These are phyloP conservation scores for Laupala kohalensis DNA, from an alignment of 1,140 invertebrate species.

Conservation along the genomic window DNA sequence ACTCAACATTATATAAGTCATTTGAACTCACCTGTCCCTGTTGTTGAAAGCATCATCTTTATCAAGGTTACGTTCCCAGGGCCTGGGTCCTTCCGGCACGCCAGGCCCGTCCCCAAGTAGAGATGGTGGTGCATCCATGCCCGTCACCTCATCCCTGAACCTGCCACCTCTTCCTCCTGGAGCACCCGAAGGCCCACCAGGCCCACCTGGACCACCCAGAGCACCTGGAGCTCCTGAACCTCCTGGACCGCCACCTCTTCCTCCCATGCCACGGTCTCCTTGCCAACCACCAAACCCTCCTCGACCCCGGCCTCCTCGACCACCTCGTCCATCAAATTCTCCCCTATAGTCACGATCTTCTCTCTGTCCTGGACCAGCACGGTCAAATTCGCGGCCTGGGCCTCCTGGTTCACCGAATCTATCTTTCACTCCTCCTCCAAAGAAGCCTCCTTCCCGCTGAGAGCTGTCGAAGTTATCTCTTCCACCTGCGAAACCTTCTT, in stretches of 20 bases:
- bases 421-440: not conserved
- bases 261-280: not conserved
- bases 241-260: not conserved
- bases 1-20: no score
- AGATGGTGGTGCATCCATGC: not conserved
- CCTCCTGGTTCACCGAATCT: not conserved
- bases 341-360: not conserved
- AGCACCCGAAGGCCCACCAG: no score
- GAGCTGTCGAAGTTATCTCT: slow-evolving; percentile 3
- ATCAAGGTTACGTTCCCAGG: not conserved
- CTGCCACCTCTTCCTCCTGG: not conserved
- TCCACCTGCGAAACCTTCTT: not conserved
- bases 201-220: no score
- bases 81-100: not conserved
- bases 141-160: not conserved
- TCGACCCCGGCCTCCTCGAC: not conserved
- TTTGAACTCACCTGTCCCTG: no score
- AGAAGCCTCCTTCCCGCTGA: slow-evolving; percentile 3
- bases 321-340: not conserved
- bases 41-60: not conserved
- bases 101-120: not conserved
- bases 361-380: not conserved
- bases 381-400: not conserved
- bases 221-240: no score
- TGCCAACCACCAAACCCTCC: not conserved